Evolutionary conservation across 1,140 invertebrate genomes (phyloP).

Genomic region (Mamestra configurata): DNA sequence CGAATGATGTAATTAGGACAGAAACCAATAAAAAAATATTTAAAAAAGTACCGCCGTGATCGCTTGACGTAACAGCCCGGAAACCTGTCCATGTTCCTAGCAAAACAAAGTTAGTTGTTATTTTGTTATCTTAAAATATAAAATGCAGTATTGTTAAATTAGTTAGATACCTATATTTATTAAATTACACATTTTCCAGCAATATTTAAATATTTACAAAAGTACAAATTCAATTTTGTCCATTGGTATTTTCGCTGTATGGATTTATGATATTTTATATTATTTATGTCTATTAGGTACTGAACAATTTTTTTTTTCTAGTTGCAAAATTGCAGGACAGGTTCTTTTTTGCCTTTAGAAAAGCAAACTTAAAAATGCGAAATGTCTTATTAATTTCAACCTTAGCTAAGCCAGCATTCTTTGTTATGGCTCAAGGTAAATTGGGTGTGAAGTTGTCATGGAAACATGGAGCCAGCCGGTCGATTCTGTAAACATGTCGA

Average conservation of each 20-base stretch:
- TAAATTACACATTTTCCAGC: neutral
- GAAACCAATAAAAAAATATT: conserved; percentile 58
- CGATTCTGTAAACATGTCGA: too few relatives aligned
- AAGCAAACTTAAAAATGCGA: too few relatives aligned
- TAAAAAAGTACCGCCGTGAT: conserved; percentile 75
- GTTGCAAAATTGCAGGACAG: too few relatives aligned
- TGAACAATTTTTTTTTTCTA: too few relatives aligned
- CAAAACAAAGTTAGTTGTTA: conserved; percentile 77
- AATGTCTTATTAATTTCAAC: too few relatives aligned
- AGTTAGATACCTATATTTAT: neutral
- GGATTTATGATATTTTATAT: too few relatives aligned
- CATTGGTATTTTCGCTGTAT: too few relatives aligned
- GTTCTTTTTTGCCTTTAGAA: neutral
- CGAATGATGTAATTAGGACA: conserved; percentile 15
- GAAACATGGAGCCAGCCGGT: neutral
- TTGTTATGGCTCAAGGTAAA: neutral
- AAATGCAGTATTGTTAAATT: conserved; percentile 39
- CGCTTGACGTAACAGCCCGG: conserved; percentile 71
- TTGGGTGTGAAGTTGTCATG: neutral
- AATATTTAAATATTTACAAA: neutral
- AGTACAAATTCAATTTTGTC: neutral
- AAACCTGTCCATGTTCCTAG: conserved; percentile 81
- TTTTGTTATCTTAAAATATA: conserved; percentile 48
- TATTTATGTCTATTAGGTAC: too few relatives aligned
- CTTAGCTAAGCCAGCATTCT: neutral